Evolutionary conservation across 2,113 vertebrate species (phyloP).

Genomic region (Neofelis nebulosa): DNA sequence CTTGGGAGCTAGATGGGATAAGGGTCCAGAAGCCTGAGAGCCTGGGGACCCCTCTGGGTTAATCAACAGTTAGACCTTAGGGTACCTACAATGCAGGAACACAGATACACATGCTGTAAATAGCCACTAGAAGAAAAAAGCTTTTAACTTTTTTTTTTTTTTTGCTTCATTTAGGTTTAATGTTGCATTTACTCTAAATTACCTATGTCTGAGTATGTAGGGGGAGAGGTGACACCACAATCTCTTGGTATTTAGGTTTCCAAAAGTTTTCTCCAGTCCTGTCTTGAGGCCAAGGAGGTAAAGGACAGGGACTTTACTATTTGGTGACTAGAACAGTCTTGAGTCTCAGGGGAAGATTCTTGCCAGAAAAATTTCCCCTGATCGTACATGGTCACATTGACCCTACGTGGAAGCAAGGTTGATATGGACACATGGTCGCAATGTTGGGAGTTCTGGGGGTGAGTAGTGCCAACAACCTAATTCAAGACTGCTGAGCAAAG

Average conservation of each 20-base stretch:
- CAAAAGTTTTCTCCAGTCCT: not conserved
- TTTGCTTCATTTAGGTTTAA: not conserved
- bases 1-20: not conserved
- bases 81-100: not conserved
- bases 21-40: not conserved
- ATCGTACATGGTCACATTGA: not conserved
- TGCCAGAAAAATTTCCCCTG: not conserved
- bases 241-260: not conserved
- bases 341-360: slow-evolving; percentile 13
- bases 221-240: not conserved
- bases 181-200: slow-evolving; percentile 29
- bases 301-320: not conserved
- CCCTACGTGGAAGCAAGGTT: not conserved
- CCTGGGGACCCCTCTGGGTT: not conserved
- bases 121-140: not conserved
- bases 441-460: not conserved
- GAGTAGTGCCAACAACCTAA: not conserved
- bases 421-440: not conserved
- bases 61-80: not conserved
- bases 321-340: slow-evolving; percentile 3
- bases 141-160: not conserved
- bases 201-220: not conserved
- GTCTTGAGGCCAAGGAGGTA: not conserved
- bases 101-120: not conserved
- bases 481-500: not conserved